phyloP scores from a whole-genome alignment of 2,888 invertebrate species.

The Villa cingulata region DNA sequence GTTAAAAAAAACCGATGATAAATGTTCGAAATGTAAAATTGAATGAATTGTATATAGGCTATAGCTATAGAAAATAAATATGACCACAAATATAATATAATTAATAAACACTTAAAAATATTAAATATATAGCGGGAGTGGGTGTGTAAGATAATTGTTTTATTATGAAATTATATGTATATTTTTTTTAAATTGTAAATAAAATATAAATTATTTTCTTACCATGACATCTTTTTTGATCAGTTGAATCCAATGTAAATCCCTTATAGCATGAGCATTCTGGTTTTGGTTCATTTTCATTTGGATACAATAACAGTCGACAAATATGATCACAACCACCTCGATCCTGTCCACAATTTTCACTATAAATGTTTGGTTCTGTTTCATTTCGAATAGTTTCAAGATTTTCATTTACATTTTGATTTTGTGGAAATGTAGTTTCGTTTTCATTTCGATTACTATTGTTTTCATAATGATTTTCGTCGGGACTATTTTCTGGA shows the following conservation, averaged over 20 bases:
- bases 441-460: conserved; percentile 12
- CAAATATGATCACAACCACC: conserved; percentile 42
- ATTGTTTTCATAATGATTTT: conserved; percentile 17
- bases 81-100: too few relatives aligned
- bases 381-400: neutral
- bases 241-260: conserved; percentile 36
- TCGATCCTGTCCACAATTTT: conserved; percentile 32
- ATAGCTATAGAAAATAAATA: too few relatives aligned
- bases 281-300: conserved; percentile 29
- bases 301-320: conserved; percentile 28
- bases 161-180: too few relatives aligned
- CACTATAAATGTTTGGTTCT: conserved; percentile 16
- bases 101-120: neutral
- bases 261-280: conserved; percentile 33
- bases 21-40: too few relatives aligned
- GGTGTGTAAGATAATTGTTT: neutral
- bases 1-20: too few relatives aligned
- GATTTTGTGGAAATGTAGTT: too few relatives aligned
- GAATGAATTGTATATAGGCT: too few relatives aligned
- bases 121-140: neutral
- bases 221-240: conserved; percentile 32
- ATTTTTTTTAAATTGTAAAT: too few relatives aligned
- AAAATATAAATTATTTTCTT: conserved; percentile 11
- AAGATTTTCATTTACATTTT: conserved; percentile 11
- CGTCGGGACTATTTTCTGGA: neutral